Evolutionary conservation across 2,888 invertebrate species (phyloP).

Genomic region (Harpalus rubripes): DNA sequence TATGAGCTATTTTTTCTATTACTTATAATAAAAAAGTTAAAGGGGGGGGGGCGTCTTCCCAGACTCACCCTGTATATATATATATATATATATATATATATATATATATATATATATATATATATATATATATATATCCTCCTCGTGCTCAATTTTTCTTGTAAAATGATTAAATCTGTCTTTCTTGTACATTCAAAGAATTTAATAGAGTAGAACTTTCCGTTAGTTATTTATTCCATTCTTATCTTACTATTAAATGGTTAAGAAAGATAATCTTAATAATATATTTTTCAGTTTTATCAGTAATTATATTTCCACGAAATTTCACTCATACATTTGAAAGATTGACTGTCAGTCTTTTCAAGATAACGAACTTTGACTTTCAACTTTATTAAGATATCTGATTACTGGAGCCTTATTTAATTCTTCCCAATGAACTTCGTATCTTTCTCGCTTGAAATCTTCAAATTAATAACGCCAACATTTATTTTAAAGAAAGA

Average conservation of each 20-base stretch:
- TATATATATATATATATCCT: too few relatives aligned
- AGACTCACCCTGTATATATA: too few relatives aligned
- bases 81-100: too few relatives aligned
- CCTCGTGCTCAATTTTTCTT: too few relatives aligned
- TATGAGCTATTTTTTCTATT: too few relatives aligned
- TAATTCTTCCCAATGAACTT: constrained; percentile 37
- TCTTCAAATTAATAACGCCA: constrained; percentile 28
- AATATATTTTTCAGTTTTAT: constrained; percentile 34
- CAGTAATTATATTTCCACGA: constrained; percentile 36
- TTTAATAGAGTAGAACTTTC: not conserved
- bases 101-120: too few relatives aligned
- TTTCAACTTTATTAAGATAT: constrained; percentile 29
- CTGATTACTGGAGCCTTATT: constrained; percentile 30
- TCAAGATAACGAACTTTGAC: constrained; percentile 23
- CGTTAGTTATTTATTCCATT: not conserved
- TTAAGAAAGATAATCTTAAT: constrained; percentile 26
- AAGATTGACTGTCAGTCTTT: constrained; percentile 21
- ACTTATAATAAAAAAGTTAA: too few relatives aligned
- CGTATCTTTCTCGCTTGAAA: constrained; percentile 36
- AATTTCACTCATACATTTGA: constrained; percentile 32
- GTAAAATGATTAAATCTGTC: too few relatives aligned
- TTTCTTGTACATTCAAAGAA: not conserved
- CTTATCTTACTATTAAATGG: constrained; percentile 14
- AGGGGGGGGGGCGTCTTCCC: too few relatives aligned
- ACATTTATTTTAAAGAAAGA: not conserved